Percentiles rank a stretch among this genome's conserved stretches.
Evolutionary conservation across 2,888 invertebrate genomes (phyloP).

Genomic region (Entomobrya multifasciata): DNA sequence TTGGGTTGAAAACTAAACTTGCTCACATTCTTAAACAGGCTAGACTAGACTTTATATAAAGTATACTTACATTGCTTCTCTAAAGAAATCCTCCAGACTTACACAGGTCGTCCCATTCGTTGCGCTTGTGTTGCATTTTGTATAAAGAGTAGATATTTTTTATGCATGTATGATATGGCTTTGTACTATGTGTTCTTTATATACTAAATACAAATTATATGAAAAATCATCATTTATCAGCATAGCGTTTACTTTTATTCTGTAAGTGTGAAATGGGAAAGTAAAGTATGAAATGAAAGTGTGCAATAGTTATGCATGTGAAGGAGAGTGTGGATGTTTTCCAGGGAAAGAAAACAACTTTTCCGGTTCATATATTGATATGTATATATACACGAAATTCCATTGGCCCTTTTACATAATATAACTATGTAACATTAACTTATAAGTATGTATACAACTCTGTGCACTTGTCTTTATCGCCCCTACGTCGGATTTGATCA

Average conservation of each 20-base stretch:
- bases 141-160: background rate
- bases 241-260: conserved; percentile 30
- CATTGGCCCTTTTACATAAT: too few relatives aligned
- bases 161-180: too few relatives aligned
- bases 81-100: conserved; percentile 30
- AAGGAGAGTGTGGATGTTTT: conserved; percentile 15
- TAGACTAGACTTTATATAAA: background rate
- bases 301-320: background rate
- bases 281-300: conserved; percentile 28
- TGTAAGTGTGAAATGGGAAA: conserved; percentile 63
- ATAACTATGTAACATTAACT: too few relatives aligned
- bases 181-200: too few relatives aligned
- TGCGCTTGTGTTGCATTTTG: conserved; percentile 52
- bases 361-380: too few relatives aligned
- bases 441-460: background rate
- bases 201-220: too few relatives aligned
- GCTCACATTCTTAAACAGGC: background rate
- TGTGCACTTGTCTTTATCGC: conserved; percentile 77
- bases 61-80: conserved; percentile 10
- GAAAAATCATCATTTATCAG: conserved; percentile 22
- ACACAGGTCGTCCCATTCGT: conserved; percentile 60
- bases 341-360: conserved; percentile 31
- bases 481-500: conserved; percentile 79
- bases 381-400: too few relatives aligned
- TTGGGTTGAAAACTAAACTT: conserved; percentile 56